Percentiles rank a stretch among this genome's conserved stretches.
Conservation (phyloP, 2,797 vertebrate species). For the Poeciliopsis infans region DNA sequence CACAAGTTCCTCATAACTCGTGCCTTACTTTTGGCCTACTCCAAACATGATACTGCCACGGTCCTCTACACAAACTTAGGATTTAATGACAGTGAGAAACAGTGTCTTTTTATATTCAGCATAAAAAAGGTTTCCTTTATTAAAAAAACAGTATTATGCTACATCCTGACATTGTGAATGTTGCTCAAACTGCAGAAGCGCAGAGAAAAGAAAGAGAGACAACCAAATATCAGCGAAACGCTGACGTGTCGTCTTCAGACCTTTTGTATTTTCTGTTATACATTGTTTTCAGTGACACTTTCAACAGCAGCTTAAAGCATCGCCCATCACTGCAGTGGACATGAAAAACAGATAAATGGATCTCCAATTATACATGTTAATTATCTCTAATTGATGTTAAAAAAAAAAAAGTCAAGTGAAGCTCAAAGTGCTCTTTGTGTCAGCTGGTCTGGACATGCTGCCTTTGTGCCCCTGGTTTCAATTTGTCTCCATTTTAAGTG, state of each 20-base stretch:
- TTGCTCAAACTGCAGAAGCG: conserved; percentile 3
- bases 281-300: conserved; percentile 1
- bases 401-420: conserved; percentile 16
- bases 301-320: conserved; percentile 5
- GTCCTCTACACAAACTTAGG: background rate
- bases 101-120: background rate
- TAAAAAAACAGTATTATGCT: background rate
- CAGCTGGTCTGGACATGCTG: background rate
- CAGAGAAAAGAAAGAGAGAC: background rate
- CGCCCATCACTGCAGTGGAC: conserved; percentile 9
- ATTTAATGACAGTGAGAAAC: background rate
- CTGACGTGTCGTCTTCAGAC: background rate
- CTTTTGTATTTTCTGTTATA: background rate
- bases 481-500: background rate
- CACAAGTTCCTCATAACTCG: background rate
- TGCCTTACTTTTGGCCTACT: background rate
- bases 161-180: conserved; percentile 23
- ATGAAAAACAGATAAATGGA: conserved; percentile 18
- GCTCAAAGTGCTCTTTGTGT: background rate
- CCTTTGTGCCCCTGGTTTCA: background rate
- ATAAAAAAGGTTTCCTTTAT: background rate
- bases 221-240: conserved; percentile 2
- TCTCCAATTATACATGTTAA: conserved; percentile 21
- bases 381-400: conserved; percentile 24
- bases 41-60: background rate